phyloP scores from a whole-genome alignment of 2,113 vertebrate species.

The Empidonax traillii region DNA sequence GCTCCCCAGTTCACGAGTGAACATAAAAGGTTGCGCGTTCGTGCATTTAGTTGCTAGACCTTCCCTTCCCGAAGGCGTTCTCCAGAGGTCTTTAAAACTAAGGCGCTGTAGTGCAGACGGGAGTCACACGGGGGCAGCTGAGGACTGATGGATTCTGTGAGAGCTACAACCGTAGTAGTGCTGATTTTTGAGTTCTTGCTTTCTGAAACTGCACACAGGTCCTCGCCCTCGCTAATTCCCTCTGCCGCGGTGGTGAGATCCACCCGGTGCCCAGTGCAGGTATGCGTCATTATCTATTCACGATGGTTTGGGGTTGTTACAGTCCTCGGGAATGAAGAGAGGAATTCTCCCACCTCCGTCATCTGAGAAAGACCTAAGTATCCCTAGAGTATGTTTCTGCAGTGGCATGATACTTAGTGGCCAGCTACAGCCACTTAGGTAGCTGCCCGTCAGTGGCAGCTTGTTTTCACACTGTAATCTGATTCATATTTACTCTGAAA shows the following conservation, averaged over 20 bases:
- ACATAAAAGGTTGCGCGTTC: rapidly evolving
- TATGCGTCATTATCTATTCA: rapidly evolving
- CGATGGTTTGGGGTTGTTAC: rapidly evolving
- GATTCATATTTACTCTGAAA: neutral
- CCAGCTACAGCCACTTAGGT: neutral
- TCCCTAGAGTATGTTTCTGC: neutral
- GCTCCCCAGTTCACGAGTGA: rapidly evolving
- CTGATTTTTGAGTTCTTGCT: rapidly evolving
- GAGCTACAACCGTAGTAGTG: rapidly evolving
- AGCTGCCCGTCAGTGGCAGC: neutral
- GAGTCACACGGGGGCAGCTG: constrained; percentile 38
- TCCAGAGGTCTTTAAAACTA: rapidly evolving
- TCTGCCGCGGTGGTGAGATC: neutral
- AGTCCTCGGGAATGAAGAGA: neutral
- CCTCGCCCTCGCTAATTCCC: rapidly evolving
- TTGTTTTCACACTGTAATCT: neutral
- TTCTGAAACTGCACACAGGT: rapidly evolving
- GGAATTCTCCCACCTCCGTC: neutral
- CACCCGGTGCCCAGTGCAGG: neutral
- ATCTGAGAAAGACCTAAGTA: neutral
- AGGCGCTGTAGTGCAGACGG: neutral
- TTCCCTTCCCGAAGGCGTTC: neutral
- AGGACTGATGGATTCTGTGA: neutral
- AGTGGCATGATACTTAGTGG: rapidly evolving
- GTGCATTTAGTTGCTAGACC: rapidly evolving